Conservation (phyloP, 1,140 invertebrate species). For the Polypedilum vanderplanki region DNA sequence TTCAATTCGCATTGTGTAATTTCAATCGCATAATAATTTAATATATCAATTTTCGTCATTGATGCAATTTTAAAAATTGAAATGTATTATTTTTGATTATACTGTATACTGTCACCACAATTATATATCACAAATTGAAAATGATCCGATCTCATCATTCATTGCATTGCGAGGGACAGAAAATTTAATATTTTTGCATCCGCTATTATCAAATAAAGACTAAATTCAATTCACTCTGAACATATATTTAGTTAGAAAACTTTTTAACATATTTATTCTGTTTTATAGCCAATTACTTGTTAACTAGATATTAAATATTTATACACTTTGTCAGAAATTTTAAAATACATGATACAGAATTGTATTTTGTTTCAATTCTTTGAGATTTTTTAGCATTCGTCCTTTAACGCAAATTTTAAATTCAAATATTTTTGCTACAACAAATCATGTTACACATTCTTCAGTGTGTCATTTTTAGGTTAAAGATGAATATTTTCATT, state of each 20-base stretch:
- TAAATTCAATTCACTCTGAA: not conserved
- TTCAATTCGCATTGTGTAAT: not conserved
- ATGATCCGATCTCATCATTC: not conserved
- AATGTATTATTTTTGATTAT: not conserved
- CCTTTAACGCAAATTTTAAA: too few relatives aligned
- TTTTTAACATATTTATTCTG: too few relatives aligned
- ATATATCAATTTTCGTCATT: slow-evolving; percentile 6
- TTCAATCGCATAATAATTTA: slow-evolving; percentile 6
- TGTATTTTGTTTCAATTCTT: too few relatives aligned
- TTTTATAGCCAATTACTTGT: too few relatives aligned
- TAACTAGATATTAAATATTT: too few relatives aligned
- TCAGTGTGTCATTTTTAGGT: too few relatives aligned
- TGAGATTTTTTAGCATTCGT: too few relatives aligned
- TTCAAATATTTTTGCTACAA: too few relatives aligned
- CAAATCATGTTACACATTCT: too few relatives aligned
- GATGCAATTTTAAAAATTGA: not conserved
- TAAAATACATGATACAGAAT: too few relatives aligned
- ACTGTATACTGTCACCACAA: slow-evolving; percentile 1
- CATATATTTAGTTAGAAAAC: not conserved
- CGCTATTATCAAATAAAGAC: slow-evolving; percentile 6
- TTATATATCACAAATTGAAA: slow-evolving; percentile 9
- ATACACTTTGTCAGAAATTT: too few relatives aligned
- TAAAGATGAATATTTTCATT: too few relatives aligned
- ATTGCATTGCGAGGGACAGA: not conserved
- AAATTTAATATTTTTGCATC: slow-evolving; percentile 19